Conservation (phyloP, 2,888 invertebrate genomes). For the Drosophila buzzatii region DNA sequence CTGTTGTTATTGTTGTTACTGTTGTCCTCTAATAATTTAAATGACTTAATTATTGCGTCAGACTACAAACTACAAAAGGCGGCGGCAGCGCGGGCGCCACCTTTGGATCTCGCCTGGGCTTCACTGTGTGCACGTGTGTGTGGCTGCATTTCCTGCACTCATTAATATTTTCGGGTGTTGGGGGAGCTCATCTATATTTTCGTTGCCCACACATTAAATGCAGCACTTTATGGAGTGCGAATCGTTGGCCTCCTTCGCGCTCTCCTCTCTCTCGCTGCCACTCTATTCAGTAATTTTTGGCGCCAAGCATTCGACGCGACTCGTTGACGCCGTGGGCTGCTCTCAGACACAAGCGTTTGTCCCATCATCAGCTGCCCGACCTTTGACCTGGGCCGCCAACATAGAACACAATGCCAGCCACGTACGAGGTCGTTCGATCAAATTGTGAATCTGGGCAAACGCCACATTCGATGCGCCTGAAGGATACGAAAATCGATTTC, state of each 20-base stretch:
- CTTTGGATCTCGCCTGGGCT: slow-evolving; percentile 23
- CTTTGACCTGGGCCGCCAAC: slow-evolving; percentile 68
- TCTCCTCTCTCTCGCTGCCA: background rate
- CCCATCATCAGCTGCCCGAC: slow-evolving; percentile 64
- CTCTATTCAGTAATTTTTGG: slow-evolving; percentile 46
- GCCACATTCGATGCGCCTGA: slow-evolving; percentile 67
- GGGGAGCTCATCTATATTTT: background rate
- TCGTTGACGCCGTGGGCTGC: slow-evolving; percentile 49
- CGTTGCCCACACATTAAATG: slow-evolving; percentile 47
- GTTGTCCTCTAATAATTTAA: slow-evolving; percentile 79
- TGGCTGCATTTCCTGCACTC: slow-evolving; percentile 61
- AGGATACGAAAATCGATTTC: slow-evolving; percentile 67
- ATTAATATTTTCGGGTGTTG: slow-evolving; percentile 36
- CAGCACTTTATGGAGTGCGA: slow-evolving; percentile 80
- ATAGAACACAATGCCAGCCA: slow-evolving; percentile 50
- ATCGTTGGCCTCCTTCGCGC: slow-evolving; percentile 36
- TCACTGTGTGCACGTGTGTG: slow-evolving; percentile 1
- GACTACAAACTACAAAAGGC: slow-evolving; percentile 68
- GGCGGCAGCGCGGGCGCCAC: slow-evolving; percentile 52
- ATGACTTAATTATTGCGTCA: slow-evolving; percentile 83
- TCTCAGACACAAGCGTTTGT: slow-evolving; percentile 10
- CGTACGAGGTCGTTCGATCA: slow-evolving; percentile 66
- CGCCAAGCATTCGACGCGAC: slow-evolving; percentile 70
- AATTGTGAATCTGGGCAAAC: slow-evolving; percentile 49
- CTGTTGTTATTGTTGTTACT: slow-evolving; percentile 37